Percentiles rank a stretch among this genome's conserved stretches.
These are phyloP conservation scores for Hydrotaea diabolus DNA, from an alignment of 2,888 invertebrate species.

Conservation along the genomic window DNA sequence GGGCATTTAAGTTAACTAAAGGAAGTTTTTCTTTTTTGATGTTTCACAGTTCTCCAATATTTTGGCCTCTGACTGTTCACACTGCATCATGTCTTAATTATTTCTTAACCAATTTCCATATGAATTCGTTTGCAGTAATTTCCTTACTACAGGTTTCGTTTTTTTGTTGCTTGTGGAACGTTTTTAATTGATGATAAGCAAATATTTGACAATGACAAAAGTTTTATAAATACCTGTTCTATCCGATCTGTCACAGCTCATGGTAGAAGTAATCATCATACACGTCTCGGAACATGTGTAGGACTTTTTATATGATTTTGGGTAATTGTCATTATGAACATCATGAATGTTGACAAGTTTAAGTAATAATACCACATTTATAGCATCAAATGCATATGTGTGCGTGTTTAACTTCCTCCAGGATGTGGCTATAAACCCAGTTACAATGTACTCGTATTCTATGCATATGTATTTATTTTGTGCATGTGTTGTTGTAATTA, in stretches of 20 bases:
- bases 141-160: neutral
- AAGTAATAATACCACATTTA: constrained; percentile 13
- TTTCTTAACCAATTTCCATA: constrained; percentile 11
- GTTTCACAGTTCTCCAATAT: neutral
- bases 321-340: constrained; percentile 1
- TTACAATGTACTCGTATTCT: neutral
- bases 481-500: neutral
- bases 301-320: neutral
- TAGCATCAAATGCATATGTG: neutral
- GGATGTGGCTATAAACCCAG: neutral
- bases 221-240: neutral
- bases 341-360: constrained; percentile 2
- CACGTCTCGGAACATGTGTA: neutral
- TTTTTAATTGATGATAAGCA: constrained; percentile 47
- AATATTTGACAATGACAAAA: constrained; percentile 31
- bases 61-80: neutral
- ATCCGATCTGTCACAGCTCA: neutral
- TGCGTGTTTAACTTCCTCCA: neutral
- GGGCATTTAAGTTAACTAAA: too few relatives aligned
- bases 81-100: constrained; percentile 7
- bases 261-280: neutral
- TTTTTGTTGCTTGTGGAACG: neutral
- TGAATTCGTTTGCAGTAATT: constrained; percentile 13
- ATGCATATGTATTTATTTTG: neutral
- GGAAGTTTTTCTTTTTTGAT: too few relatives aligned